A percentile compares a stretch with the other conserved stretches of the same genome.
Conservation (phyloP, 2,888 invertebrate species). For the Sarcophaga carnaria region DNA sequence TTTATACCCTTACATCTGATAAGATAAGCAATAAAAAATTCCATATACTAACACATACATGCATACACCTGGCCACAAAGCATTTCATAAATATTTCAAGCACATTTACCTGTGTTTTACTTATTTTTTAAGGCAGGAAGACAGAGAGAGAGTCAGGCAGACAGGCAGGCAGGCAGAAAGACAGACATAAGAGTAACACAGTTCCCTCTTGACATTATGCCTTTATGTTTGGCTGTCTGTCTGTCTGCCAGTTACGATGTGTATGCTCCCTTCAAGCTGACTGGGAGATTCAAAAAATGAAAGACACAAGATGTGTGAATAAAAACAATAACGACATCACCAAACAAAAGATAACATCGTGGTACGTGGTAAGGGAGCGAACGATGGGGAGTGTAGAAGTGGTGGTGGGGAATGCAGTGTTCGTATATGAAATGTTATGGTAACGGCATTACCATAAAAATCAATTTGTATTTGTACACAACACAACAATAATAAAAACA, state of each 20-base stretch:
- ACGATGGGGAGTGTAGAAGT: background rate
- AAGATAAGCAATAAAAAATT: background rate
- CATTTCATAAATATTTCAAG: slow-evolving; percentile 61
- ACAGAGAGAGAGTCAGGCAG: too few relatives aligned
- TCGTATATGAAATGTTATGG: slow-evolving; percentile 34
- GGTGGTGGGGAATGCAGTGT: too few relatives aligned
- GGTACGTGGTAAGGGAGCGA: background rate
- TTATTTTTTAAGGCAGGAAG: background rate
- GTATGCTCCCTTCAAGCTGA: background rate
- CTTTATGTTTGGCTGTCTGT: too few relatives aligned
- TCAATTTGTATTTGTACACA: slow-evolving; percentile 52
- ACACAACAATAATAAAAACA: slow-evolving; percentile 18
- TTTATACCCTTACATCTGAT: background rate
- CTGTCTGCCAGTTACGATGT: too few relatives aligned
- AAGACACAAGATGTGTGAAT: background rate
- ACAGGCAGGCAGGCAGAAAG: too few relatives aligned
- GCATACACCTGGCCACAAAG: background rate
- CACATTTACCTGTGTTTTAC: slow-evolving; percentile 46
- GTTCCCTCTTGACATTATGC: slow-evolving; percentile 2
- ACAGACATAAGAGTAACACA: too few relatives aligned
- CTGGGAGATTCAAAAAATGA: background rate
- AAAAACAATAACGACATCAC: slow-evolving; percentile 1
- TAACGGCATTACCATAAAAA: slow-evolving; percentile 62
- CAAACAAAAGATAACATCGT: background rate
- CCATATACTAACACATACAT: too few relatives aligned